Conservation (phyloP, 2,797 vertebrate genomes). For the Peromyscus nudipes region DNA sequence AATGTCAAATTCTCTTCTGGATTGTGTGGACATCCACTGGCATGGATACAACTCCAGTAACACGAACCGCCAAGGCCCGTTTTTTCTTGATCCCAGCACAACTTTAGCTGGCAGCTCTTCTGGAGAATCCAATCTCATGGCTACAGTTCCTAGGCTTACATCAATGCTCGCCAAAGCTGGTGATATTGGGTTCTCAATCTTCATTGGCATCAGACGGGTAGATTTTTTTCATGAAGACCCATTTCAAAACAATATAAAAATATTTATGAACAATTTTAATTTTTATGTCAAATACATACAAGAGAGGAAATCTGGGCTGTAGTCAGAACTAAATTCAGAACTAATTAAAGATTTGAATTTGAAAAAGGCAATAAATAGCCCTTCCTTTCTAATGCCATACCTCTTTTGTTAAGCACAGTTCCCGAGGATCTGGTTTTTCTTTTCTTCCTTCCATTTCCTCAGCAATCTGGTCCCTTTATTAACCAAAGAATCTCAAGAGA, state of each 20-base stretch:
- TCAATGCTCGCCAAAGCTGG: too few species aligned
- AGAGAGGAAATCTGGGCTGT: neutral
- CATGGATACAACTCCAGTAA: too few species aligned
- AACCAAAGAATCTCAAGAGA: neutral
- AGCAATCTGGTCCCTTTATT: neutral
- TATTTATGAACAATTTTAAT: neutral
- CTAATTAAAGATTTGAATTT: constrained; percentile 47
- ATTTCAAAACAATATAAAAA: constrained; percentile 17
- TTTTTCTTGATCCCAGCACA: too few species aligned
- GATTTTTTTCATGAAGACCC: too few species aligned
- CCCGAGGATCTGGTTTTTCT: neutral
- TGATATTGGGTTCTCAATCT: too few species aligned
- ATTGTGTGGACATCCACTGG: too few species aligned
- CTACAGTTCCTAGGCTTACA: too few species aligned
- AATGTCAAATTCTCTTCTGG: too few species aligned
- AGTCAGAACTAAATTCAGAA: neutral
- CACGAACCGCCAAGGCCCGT: too few species aligned
- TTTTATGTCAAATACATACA: neutral
- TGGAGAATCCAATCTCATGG: too few species aligned
- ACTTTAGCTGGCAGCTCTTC: too few species aligned
- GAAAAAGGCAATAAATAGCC: neutral
- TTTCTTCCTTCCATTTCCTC: neutral
- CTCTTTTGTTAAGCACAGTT: neutral
- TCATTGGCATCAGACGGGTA: too few species aligned
- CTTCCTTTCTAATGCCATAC: neutral